These are phyloP conservation scores for Acleris cristana DNA, from an alignment of 2,888 invertebrate genomes.

Conservation along the genomic window DNA sequence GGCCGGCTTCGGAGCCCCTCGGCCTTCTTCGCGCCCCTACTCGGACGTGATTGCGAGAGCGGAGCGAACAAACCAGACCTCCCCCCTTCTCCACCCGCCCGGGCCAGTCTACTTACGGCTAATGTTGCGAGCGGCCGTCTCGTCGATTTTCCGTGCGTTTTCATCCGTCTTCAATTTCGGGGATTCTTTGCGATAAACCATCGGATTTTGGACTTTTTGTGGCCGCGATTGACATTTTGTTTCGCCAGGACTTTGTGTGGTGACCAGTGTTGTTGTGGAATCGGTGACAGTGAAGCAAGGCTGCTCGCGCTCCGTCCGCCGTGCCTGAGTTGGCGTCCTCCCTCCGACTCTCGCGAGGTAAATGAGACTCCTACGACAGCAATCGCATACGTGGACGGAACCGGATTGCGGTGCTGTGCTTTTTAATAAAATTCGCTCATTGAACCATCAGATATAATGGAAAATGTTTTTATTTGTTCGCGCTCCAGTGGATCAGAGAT, in stretches of 20 bases:
- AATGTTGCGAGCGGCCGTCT: slow-evolving; percentile 53
- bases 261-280: slow-evolving; percentile 63
- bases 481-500: slow-evolving; percentile 50
- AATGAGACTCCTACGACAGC: slow-evolving; percentile 70
- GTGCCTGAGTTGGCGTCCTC: slow-evolving; percentile 75
- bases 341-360: slow-evolving; percentile 76
- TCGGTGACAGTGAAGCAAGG: slow-evolving; percentile 71
- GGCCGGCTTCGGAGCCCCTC: slow-evolving; percentile 59
- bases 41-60: slow-evolving; percentile 64
- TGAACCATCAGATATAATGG: slow-evolving; percentile 49
- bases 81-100: slow-evolving; percentile 58
- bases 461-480: slow-evolving; percentile 54
- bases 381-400: slow-evolving; percentile 74
- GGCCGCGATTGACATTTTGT: slow-evolving; percentile 54
- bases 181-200: slow-evolving; percentile 58
- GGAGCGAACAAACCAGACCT: slow-evolving; percentile 54
- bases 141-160: slow-evolving; percentile 48
- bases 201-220: slow-evolving; percentile 54
- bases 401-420: slow-evolving; percentile 68
- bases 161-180: slow-evolving; percentile 75
- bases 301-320: slow-evolving; percentile 68
- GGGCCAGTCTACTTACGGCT: slow-evolving; percentile 69
- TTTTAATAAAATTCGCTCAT: slow-evolving; percentile 57
- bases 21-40: slow-evolving; percentile 64
- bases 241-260: slow-evolving; percentile 51